Percentiles rank a stretch among this genome's conserved stretches.
phyloP scores from a whole-genome alignment of 2,888 invertebrate genomes.

The Papilio protenor region DNA sequence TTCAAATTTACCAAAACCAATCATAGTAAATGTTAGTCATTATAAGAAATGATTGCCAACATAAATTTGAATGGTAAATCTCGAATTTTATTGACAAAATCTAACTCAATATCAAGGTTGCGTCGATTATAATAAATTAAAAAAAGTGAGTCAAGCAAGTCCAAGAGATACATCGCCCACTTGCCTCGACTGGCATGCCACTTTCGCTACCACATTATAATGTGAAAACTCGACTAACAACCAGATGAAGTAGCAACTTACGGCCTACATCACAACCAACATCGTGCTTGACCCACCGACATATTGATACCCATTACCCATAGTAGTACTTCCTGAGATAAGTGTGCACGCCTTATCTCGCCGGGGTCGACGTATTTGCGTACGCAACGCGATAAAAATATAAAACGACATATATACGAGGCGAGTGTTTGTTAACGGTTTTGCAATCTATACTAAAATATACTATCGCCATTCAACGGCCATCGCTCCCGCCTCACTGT shows the following conservation, averaged over 20 bases:
- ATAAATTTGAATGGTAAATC: slow-evolving; percentile 48
- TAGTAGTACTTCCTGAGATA: slow-evolving; percentile 40
- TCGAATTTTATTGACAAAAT: slow-evolving; percentile 29
- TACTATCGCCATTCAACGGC: slow-evolving; percentile 12
- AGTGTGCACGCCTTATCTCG: slow-evolving; percentile 36
- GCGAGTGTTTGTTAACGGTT: slow-evolving; percentile 22
- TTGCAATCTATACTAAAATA: slow-evolving; percentile 30
- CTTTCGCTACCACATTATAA: slow-evolving; percentile 67
- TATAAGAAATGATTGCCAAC: slow-evolving; percentile 43
- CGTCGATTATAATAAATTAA: slow-evolving; percentile 34
- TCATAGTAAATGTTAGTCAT: slow-evolving; percentile 41
- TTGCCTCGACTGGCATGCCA: slow-evolving; percentile 58
- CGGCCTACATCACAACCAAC: slow-evolving; percentile 19
- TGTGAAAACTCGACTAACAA: slow-evolving; percentile 43
- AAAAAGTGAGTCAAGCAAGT: slow-evolving; percentile 52
- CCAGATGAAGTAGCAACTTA: slow-evolving; percentile 24
- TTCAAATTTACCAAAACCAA: slow-evolving; percentile 19
- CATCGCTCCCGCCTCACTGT: slow-evolving; percentile 15
- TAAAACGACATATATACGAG: slow-evolving; percentile 28
- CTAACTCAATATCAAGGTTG: slow-evolving; percentile 30
- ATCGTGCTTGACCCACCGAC: slow-evolving; percentile 40
- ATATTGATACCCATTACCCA: slow-evolving; percentile 32
- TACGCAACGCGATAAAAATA: slow-evolving; percentile 39
- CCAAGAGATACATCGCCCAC: slow-evolving; percentile 68
- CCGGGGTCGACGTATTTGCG: slow-evolving; percentile 42